These are phyloP conservation scores for Watsonalla binaria DNA, from an alignment of 2,888 invertebrate genomes.

Conservation along the genomic window DNA sequence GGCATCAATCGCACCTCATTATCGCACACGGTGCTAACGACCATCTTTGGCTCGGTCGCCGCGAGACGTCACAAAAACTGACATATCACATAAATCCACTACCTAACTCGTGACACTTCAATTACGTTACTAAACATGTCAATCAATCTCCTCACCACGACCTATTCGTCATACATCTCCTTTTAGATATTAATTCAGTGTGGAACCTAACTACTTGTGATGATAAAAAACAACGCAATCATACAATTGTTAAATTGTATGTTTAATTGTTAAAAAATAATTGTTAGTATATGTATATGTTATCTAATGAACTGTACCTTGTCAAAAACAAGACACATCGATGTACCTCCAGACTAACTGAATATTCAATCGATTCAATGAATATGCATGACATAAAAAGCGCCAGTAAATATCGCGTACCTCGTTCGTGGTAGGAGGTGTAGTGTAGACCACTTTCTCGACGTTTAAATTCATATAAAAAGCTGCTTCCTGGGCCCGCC, in stretches of 20 bases:
- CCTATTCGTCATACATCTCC: slow-evolving; percentile 27
- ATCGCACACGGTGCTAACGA: slow-evolving; percentile 33
- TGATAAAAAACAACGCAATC: background rate
- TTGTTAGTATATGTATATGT: no score
- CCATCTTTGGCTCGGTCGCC: slow-evolving; percentile 29
- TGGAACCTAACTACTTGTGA: background rate
- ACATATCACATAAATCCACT: slow-evolving; percentile 49
- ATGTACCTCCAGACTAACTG: no score
- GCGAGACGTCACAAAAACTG: slow-evolving; percentile 38
- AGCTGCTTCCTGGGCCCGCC: slow-evolving; percentile 6
- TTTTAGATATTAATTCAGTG: background rate
- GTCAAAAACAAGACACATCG: no score
- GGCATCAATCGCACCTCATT: slow-evolving; percentile 31
- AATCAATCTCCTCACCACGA: slow-evolving; percentile 47
- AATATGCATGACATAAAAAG: background rate
- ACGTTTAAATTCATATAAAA: slow-evolving; percentile 11
- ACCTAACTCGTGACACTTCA: slow-evolving; percentile 56
- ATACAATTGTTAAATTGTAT: no score
- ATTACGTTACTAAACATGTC: slow-evolving; percentile 58
- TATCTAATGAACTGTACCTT: no score
- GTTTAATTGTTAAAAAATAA: no score
- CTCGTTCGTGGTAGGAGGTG: background rate
- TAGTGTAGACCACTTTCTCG: background rate
- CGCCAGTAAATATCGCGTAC: background rate
- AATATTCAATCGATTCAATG: no score